These are phyloP conservation scores for Drosophila neoperkinsi DNA, from an alignment of 2,888 invertebrate genomes.

Conservation along the genomic window DNA sequence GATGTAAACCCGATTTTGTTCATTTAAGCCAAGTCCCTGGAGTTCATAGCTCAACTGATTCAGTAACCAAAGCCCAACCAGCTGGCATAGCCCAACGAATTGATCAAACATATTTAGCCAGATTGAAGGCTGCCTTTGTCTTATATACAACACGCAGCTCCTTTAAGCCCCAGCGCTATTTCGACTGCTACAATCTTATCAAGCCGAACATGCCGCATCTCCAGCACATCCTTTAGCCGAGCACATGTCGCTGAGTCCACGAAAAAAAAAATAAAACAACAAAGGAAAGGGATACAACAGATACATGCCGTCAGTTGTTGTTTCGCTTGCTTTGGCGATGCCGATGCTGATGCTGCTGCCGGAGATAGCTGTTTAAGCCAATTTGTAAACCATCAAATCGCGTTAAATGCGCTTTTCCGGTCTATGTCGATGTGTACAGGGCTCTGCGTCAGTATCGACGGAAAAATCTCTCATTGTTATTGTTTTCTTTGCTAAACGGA, in stretches of 20 bases:
- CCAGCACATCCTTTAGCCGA: slow-evolving; percentile 40
- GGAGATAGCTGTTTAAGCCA: slow-evolving; percentile 76
- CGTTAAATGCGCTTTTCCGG: slow-evolving; percentile 80
- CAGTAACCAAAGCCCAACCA: slow-evolving; percentile 17
- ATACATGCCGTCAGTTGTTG: slow-evolving; percentile 55
- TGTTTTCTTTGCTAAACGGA: slow-evolving; percentile 81
- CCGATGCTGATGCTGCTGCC: slow-evolving; percentile 22
- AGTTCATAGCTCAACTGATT: not conserved
- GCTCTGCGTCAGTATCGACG: slow-evolving; percentile 40
- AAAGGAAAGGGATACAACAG: slow-evolving; percentile 41
- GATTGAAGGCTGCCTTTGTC: slow-evolving; percentile 28
- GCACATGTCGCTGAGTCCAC: slow-evolving; percentile 39
- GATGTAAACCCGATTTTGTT: not conserved
- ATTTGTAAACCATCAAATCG: slow-evolving; percentile 83
- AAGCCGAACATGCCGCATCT: slow-evolving; percentile 64
- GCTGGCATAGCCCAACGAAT: slow-evolving; percentile 39
- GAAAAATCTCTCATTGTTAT: slow-evolving; percentile 72
- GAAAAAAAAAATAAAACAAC: slow-evolving; percentile 8
- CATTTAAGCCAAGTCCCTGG: not conserved
- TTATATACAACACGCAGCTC: slow-evolving; percentile 25
- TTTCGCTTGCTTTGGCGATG: slow-evolving; percentile 5
- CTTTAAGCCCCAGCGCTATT: slow-evolving; percentile 18
- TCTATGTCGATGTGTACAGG: slow-evolving; percentile 35
- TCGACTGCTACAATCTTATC: slow-evolving; percentile 63
- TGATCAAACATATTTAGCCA: slow-evolving; percentile 19